Percentiles rank a stretch among this genome's conserved stretches.
Conservation (phyloP, 2,888 invertebrate species). For the Sinopyrophorus schimmeli region DNA sequence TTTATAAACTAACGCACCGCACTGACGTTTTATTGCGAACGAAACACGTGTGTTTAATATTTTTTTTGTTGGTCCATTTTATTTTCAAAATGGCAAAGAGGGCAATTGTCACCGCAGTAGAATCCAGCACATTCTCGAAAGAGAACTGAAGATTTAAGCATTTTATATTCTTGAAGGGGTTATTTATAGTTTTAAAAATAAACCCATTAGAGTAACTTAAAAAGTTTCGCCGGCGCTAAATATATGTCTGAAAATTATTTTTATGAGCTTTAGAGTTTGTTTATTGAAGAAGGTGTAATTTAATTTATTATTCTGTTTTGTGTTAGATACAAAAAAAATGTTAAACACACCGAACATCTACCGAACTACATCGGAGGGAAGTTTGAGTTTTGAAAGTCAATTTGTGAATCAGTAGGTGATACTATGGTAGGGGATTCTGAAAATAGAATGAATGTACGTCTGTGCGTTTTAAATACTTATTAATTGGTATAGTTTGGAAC, state of each 20-base stretch:
- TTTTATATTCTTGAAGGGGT: slow-evolving; percentile 30
- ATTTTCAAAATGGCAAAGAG: not conserved
- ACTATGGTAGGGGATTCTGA: slow-evolving; percentile 25
- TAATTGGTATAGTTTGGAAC: too few relatives aligned
- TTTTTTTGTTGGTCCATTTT: too few relatives aligned
- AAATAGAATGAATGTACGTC: slow-evolving; percentile 24
- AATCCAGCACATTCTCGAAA: slow-evolving; percentile 15
- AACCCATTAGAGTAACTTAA: slow-evolving; percentile 5
- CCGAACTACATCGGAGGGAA: slow-evolving; percentile 19
- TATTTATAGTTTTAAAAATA: slow-evolving; percentile 26
- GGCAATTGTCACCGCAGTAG: too few relatives aligned
- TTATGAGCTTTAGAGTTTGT: too few relatives aligned
- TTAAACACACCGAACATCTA: too few relatives aligned
- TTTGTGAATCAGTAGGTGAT: slow-evolving; percentile 19
- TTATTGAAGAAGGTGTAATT: too few relatives aligned
- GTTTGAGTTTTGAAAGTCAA: slow-evolving; percentile 19
- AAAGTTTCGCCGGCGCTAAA: not conserved
- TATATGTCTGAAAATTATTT: too few relatives aligned
- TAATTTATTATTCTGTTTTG: too few relatives aligned
- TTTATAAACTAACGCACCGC: not conserved
- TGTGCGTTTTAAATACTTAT: too few relatives aligned
- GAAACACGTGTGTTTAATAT: slow-evolving; percentile 1
- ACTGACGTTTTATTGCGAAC: not conserved
- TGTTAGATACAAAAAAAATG: too few relatives aligned
- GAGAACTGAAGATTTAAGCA: slow-evolving; percentile 33